Evolutionary conservation across 2,888 invertebrate genomes (phyloP).

Genomic region (Julus scandinavius): DNA sequence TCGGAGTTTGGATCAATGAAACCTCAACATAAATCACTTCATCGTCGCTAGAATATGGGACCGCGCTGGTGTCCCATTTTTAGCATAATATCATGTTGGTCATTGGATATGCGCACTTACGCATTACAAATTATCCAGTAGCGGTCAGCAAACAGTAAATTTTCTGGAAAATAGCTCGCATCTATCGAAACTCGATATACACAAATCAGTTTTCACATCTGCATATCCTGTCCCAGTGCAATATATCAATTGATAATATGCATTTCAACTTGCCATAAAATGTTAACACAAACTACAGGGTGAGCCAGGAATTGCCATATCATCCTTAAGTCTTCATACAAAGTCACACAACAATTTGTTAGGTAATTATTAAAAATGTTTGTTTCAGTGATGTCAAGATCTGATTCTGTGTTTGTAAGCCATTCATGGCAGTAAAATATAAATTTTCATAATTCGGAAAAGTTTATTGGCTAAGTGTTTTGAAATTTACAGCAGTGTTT

Average conservation of each 20-base stretch:
- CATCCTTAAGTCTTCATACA: no score
- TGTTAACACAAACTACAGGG: no score
- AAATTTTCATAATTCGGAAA: no score
- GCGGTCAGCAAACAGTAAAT: not conserved
- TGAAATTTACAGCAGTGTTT: no score
- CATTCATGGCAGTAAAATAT: no score
- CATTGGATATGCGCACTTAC: not conserved
- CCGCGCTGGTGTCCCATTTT: not conserved
- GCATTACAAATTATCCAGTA: not conserved
- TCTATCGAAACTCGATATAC: not conserved
- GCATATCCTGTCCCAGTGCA: not conserved
- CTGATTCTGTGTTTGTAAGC: no score
- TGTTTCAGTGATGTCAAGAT: no score
- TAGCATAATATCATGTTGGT: constrained; percentile 4
- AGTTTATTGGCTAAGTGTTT: no score
- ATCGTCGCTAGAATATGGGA: not conserved
- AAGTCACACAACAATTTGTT: no score
- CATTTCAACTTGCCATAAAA: not conserved
- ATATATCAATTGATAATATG: not conserved
- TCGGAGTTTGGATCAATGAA: not conserved
- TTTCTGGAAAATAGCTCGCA: not conserved
- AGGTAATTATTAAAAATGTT: no score
- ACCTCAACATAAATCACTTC: not conserved
- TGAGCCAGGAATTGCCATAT: no score
- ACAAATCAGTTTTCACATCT: constrained; percentile 7